Evolutionary conservation across 2,888 invertebrate genomes (phyloP).

Genomic region (Lepidonotus clava): DNA sequence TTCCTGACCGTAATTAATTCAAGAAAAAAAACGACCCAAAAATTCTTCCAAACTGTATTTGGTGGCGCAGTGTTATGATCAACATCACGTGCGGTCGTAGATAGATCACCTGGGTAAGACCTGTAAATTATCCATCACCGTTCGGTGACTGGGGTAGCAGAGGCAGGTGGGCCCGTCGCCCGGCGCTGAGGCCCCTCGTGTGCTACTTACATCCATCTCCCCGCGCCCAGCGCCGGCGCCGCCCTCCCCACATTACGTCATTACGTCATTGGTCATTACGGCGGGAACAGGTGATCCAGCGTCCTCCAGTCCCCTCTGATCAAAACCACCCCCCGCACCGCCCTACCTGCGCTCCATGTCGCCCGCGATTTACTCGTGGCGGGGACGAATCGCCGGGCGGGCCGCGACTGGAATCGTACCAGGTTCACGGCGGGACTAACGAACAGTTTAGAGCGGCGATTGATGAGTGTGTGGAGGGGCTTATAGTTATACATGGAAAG

Average conservation of each 20-base stretch:
- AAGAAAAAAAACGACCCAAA: too few species aligned
- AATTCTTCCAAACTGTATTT: too few species aligned
- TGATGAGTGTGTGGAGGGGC: neutral
- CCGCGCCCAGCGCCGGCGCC: neutral
- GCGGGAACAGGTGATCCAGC: too few species aligned
- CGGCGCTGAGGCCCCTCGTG: neutral
- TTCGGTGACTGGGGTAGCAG: too few species aligned
- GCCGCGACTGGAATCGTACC: constrained; percentile 7
- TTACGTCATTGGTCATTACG: too few species aligned
- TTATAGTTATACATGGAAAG: neutral
- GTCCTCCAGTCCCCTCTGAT: neutral
- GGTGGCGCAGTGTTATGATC: too few species aligned
- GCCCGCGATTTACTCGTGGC: neutral
- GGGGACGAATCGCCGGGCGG: neutral
- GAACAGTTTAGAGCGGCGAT: neutral
- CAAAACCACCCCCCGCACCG: neutral
- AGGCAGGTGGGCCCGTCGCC: neutral
- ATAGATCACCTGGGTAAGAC: too few species aligned
- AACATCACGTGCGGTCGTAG: too few species aligned
- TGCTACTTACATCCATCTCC: neutral
- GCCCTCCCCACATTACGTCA: neutral
- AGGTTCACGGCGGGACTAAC: neutral
- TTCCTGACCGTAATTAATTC: too few species aligned
- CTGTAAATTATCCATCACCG: too few species aligned
- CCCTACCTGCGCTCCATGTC: neutral